A percentile compares a stretch with the other conserved stretches of the same genome.
Evolutionary conservation across 2,797 vertebrate species (phyloP).

Genomic region (Forpus xanthops): DNA sequence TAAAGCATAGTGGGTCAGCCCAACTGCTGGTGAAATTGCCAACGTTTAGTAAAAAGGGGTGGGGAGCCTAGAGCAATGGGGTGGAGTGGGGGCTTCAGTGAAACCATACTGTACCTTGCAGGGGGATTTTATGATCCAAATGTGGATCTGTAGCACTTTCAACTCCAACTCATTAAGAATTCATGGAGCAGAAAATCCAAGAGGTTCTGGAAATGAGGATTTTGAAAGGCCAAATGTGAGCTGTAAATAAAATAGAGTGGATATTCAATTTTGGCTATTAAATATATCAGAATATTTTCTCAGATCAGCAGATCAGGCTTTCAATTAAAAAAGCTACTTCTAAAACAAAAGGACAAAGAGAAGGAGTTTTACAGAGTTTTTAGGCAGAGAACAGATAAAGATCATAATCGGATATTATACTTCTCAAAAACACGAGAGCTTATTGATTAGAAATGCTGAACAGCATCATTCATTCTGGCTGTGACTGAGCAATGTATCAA

Average conservation of each 20-base stretch:
- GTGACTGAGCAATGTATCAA: neutral
- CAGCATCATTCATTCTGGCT: neutral
- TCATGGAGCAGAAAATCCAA: slow-evolving; percentile 75
- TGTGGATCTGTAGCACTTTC: slow-evolving; percentile 61
- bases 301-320: slow-evolving; percentile 2
- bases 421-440: neutral
- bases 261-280: slow-evolving; percentile 62
- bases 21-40: slow-evolving; percentile 47
- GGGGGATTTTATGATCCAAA: slow-evolving; percentile 37
- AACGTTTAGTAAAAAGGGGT: slow-evolving; percentile 24
- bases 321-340: neutral
- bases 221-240: slow-evolving; percentile 71
- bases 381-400: neutral
- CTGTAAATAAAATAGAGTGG: slow-evolving; percentile 68
- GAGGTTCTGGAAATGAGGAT: slow-evolving; percentile 65
- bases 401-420: neutral
- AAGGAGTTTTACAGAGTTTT: neutral
- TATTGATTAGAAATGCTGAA: slow-evolving; percentile 6
- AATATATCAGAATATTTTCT: slow-evolving; percentile 44
- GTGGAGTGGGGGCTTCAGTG: neutral
- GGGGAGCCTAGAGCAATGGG: neutral
- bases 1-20: slow-evolving; percentile 55
- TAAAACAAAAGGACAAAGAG: neutral
- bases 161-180: slow-evolving; percentile 78
- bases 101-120: neutral